These are phyloP conservation scores for Drosophila repletoides DNA, from an alignment of 1,140 invertebrate genomes.

Conservation along the genomic window DNA sequence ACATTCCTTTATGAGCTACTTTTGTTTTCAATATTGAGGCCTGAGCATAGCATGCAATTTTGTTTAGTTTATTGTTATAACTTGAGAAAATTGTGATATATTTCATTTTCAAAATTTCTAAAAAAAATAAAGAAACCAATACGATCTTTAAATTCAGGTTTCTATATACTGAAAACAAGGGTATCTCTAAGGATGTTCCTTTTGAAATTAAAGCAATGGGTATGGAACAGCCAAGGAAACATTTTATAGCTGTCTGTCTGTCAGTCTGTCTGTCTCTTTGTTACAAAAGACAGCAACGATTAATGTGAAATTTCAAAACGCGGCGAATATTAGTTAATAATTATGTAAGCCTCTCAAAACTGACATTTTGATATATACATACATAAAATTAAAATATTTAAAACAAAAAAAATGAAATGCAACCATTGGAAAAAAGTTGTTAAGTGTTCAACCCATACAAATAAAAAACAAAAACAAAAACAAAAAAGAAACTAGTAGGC, in stretches of 20 bases:
- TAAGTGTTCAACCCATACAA: constrained; percentile 33
- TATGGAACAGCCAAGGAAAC: neutral
- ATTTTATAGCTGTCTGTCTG: neutral
- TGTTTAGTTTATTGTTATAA: constrained; percentile 5
- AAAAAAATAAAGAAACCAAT: neutral
- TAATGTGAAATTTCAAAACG: constrained; percentile 14
- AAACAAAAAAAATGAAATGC: neutral
- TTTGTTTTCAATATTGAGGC: no score
- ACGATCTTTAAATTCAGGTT: neutral
- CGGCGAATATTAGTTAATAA: constrained; percentile 24
- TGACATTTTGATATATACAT: constrained; percentile 40
- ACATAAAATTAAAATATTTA: constrained; percentile 17
- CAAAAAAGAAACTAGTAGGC: constrained; percentile 20
- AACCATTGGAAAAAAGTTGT: constrained; percentile 18
- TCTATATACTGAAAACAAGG: neutral
- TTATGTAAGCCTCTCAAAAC: constrained; percentile 19
- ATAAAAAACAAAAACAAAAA: no score
- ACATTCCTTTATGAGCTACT: no score
- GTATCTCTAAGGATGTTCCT: neutral
- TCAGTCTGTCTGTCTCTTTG: no score
- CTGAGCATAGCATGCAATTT: no score
- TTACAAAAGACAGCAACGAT: neutral
- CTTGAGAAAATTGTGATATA: constrained; percentile 36
- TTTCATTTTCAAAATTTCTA: constrained; percentile 18
- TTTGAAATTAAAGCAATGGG: neutral